Conservation (phyloP, 1,140 invertebrate species). For the Aphidius gifuensis region DNA sequence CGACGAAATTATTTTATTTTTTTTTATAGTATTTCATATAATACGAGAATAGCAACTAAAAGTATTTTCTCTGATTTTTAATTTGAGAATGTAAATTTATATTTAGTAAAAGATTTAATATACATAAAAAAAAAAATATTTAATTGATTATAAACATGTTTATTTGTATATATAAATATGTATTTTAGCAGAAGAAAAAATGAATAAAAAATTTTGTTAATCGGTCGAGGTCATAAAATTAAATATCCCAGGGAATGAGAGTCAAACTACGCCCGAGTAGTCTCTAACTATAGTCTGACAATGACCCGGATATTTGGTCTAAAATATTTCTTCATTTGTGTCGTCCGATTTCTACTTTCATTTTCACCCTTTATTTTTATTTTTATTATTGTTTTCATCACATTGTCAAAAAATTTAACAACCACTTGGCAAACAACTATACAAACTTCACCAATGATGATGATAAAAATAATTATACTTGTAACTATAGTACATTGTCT, state of each 20-base stretch:
- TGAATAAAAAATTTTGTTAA: conserved; percentile 14
- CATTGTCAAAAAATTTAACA: too few species aligned
- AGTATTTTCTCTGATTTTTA: too few species aligned
- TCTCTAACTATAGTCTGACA: conserved; percentile 49
- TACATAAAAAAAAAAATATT: background rate
- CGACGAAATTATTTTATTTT: too few species aligned
- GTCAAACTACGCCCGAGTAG: conserved; percentile 7
- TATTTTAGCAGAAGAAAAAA: background rate
- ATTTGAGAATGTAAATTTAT: too few species aligned
- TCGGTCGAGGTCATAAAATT: conserved; percentile 29
- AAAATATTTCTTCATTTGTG: background rate
- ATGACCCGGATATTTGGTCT: conserved; percentile 46
- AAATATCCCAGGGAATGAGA: conserved; percentile 27
- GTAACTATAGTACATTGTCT: too few species aligned
- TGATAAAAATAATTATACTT: conserved; percentile 11
- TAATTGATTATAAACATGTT: background rate
- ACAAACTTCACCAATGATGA: background rate
- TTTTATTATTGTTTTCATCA: background rate
- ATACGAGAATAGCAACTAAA: too few species aligned
- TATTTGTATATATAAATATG: background rate
- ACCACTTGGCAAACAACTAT: too few species aligned
- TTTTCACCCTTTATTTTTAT: conserved; percentile 3
- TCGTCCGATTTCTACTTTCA: conserved; percentile 15
- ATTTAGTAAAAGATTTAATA: too few species aligned
- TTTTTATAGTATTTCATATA: too few species aligned